A percentile compares a stretch with the other conserved stretches of the same genome.
Conservation (phyloP, 2,113 vertebrate genomes). For the Ictidomys tridecemlineatus region DNA sequence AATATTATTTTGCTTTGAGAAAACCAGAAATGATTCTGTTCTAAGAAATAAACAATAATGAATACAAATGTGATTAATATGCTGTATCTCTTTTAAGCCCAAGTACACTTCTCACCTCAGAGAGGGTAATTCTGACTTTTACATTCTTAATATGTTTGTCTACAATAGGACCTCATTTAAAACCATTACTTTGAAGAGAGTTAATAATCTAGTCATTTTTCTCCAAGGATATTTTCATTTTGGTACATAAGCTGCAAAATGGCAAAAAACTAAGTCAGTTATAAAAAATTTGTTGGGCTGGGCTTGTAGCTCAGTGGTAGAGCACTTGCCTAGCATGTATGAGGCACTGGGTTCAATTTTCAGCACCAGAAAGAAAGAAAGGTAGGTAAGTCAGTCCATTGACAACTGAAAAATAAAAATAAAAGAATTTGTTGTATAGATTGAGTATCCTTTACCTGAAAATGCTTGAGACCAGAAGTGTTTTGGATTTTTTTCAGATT, state of each 20-base stretch:
- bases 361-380: too few species aligned
- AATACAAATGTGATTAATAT: slow-evolving; percentile 39
- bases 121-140: slow-evolving; percentile 23
- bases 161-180: slow-evolving; percentile 58
- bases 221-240: slow-evolving; percentile 46
- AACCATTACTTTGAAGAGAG: slow-evolving; percentile 67
- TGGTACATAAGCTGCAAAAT: slow-evolving; percentile 71
- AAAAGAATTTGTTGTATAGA: slow-evolving; percentile 45
- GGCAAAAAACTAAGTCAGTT: slow-evolving; percentile 71
- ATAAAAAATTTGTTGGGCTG: slow-evolving; percentile 43
- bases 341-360: too few species aligned
- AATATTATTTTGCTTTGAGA: slow-evolving; percentile 46
- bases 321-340: too few species aligned
- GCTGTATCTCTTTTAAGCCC: slow-evolving; percentile 33
- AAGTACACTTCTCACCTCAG: slow-evolving; percentile 20
- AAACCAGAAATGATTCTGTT: slow-evolving; percentile 56
- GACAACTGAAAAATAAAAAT: too few species aligned
- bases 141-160: slow-evolving; percentile 22
- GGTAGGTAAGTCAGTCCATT: too few species aligned
- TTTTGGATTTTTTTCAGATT: slow-evolving; percentile 7
- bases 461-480: not conserved
- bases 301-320: too few species aligned
- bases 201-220: slow-evolving; percentile 52
- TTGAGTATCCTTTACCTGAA: not conserved
- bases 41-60: slow-evolving; percentile 57